Evolutionary conservation across 2,113 vertebrate species (phyloP).

Genomic region (Corvus cornix): DNA sequence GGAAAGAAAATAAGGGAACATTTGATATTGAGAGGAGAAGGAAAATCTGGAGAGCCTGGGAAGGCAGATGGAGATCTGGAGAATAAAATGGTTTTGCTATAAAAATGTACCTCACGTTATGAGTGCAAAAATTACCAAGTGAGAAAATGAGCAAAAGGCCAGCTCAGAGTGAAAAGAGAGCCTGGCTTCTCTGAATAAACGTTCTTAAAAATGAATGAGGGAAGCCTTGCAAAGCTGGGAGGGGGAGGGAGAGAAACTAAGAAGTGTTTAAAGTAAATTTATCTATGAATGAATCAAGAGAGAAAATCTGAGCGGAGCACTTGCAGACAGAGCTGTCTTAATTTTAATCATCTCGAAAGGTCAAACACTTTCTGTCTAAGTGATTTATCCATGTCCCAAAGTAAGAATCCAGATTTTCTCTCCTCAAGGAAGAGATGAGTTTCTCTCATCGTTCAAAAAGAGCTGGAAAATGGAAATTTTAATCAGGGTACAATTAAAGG

Average conservation of each 20-base stretch:
- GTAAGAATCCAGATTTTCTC: not conserved
- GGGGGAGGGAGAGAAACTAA: not conserved
- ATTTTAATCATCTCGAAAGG: not conserved
- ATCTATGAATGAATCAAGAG: not conserved
- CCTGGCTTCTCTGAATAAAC: not conserved
- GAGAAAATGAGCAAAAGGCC: not conserved
- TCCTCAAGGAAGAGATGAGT: not conserved
- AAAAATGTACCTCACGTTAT: not conserved
- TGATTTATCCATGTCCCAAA: not conserved
- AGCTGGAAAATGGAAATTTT: not conserved
- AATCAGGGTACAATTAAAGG: not conserved
- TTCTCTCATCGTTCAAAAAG: not conserved
- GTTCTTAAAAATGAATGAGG: not conserved
- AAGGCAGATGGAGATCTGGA: not conserved
- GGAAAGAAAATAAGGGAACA: not conserved
- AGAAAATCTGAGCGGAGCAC: not conserved
- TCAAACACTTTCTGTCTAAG: not conserved
- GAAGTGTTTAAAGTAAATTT: not conserved
- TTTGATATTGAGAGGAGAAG: not conserved
- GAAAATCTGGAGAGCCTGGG: not conserved
- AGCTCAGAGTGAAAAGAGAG: not conserved
- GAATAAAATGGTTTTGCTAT: not conserved
- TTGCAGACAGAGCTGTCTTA: not conserved
- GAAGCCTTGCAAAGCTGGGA: not conserved
- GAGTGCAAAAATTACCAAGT: not conserved